Conservation (phyloP, 2,113 vertebrate species). For the Cryptoleucopteryx plumbea region DNA sequence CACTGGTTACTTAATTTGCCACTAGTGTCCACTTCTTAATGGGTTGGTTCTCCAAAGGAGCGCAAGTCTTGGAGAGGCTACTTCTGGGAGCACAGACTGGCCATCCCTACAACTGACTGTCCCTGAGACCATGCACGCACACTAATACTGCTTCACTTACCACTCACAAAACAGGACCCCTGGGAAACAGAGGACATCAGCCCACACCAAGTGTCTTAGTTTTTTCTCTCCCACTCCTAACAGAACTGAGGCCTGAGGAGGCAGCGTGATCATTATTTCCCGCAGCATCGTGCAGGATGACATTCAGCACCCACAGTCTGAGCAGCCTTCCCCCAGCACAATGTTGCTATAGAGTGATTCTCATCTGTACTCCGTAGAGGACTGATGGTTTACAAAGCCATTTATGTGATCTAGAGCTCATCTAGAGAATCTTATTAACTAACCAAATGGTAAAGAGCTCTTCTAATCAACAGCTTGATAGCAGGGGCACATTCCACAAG, state of each 20-base stretch:
- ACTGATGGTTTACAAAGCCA: background rate
- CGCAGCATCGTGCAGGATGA: background rate
- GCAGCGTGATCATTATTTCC: fast-evolving
- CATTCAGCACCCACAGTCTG: background rate
- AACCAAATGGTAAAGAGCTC: background rate
- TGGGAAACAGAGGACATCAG: background rate
- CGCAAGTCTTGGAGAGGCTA: background rate
- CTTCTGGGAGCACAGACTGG: background rate
- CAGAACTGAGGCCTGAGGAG: background rate
- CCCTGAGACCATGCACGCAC: background rate
- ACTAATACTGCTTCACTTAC: background rate
- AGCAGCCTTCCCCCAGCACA: background rate
- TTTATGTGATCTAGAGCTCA: background rate
- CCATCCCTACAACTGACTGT: background rate
- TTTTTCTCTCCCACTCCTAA: background rate
- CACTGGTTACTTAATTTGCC: background rate
- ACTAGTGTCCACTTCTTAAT: background rate
- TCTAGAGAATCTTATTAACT: background rate
- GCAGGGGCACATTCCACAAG: background rate
- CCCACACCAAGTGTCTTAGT: background rate
- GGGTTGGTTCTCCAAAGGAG: background rate
- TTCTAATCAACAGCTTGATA: background rate
- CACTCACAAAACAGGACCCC: background rate
- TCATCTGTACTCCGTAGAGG: background rate
- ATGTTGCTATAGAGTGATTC: background rate